Evolutionary conservation across 2,888 invertebrate species (phyloP).

Genomic region (Tenthredo notha): DNA sequence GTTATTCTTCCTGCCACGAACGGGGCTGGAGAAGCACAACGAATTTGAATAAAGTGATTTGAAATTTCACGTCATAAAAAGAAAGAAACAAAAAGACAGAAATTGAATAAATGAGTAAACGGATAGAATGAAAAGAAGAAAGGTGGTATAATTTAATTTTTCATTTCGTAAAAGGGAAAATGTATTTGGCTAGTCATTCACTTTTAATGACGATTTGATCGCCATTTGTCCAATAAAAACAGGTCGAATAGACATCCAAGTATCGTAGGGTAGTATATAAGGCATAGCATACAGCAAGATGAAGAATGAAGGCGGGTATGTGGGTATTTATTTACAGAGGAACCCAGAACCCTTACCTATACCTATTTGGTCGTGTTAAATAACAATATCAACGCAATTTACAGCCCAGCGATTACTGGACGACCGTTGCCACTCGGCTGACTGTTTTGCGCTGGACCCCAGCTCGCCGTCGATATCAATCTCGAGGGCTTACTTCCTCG

Average conservation of each 20-base stretch:
- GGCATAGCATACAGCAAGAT: neutral
- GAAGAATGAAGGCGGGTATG: neutral
- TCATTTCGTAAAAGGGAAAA: neutral
- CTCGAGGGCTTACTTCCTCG: slow-evolving; percentile 70
- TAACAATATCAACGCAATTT: slow-evolving; percentile 68
- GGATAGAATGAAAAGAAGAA: neutral
- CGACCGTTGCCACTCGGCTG: slow-evolving; percentile 64
- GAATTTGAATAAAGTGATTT: slow-evolving; percentile 43
- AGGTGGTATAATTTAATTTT: neutral
- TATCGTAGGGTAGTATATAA: neutral
- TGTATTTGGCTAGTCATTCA: neutral
- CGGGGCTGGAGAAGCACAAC: slow-evolving; percentile 22
- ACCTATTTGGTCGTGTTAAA: slow-evolving; percentile 57
- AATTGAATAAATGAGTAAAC: neutral
- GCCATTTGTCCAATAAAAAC: neutral
- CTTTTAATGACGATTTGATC: neutral
- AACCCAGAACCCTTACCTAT: slow-evolving; percentile 13
- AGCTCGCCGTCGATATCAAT: slow-evolving; percentile 69
- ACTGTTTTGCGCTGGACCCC: slow-evolving; percentile 58
- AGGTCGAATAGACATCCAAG: neutral
- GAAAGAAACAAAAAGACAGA: neutral
- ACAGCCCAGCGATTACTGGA: slow-evolving; percentile 65
- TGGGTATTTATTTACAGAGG: slow-evolving; percentile 38
- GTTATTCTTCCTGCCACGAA: neutral
- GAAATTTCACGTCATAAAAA: neutral